phyloP scores from a whole-genome alignment of 2,113 vertebrate genomes.

The Balaeniceps rex region DNA sequence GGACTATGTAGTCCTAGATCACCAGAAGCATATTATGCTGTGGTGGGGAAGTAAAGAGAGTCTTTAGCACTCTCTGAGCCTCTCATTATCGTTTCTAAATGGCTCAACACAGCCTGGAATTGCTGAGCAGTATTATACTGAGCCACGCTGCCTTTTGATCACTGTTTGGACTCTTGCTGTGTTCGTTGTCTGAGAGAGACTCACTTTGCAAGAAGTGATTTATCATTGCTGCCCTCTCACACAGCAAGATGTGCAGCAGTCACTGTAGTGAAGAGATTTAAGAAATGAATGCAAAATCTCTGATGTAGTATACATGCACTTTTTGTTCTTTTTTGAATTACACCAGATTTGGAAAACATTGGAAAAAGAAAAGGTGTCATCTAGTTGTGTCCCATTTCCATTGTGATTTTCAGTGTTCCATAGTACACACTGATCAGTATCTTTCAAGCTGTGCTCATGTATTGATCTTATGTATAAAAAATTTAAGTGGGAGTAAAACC shows the following conservation, averaged over 20 bases:
- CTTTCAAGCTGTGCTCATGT: conserved; percentile 17
- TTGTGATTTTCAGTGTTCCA: background rate
- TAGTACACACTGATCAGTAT: background rate
- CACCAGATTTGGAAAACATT: background rate
- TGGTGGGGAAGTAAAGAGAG: background rate
- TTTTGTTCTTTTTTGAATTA: background rate
- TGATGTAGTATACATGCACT: background rate
- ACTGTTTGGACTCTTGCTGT: background rate
- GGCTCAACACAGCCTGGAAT: background rate
- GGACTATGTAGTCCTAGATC: background rate
- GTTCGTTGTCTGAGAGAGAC: background rate
- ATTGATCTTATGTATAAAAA: conserved; percentile 25
- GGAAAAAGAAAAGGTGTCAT: background rate
- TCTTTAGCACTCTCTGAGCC: background rate
- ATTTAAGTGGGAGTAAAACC: background rate
- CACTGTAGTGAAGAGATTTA: background rate
- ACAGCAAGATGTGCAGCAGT: background rate
- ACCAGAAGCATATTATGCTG: background rate
- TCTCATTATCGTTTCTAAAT: background rate
- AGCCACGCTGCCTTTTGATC: background rate
- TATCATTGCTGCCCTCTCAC: background rate
- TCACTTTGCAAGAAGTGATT: background rate
- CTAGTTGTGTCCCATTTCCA: background rate
- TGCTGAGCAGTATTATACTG: background rate
- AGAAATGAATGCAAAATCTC: background rate